Evolutionary conservation across 2,888 invertebrate species (phyloP), one percentile per base, ranked within the genome.

Genomic region (Tethea ocularis): DNA sequence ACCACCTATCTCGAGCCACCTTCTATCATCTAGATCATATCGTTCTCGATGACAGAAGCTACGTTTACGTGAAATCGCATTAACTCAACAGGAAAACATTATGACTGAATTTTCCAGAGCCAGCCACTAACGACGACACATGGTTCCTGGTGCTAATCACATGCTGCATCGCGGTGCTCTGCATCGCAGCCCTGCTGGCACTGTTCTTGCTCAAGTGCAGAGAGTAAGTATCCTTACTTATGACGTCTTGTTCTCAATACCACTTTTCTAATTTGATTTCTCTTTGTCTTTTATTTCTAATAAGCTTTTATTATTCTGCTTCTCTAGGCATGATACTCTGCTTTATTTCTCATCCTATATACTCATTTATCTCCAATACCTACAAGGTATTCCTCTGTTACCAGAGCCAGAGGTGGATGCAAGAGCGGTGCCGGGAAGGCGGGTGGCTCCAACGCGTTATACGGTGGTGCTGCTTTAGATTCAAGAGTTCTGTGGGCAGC

Each of bases 401-500:
- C 46, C 81, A 93, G 93, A 68, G 88, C 88, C n/a, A 87, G 92
- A 23, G 89, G 92, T 46, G 91, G 91, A 29, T 88, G 95, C 92
- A 88, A 95, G 82, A 90, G 94, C 77, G 85, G 94, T 73, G 77
- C 92, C 68, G 93, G 95, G 68, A 92, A 92, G 62, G 82, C 90
- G 80, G 87, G 92, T 82, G 89, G 91, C 75, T 82, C 94, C 74
- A 86, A 88, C 69, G 87, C 90, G 0, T 70, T 92, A 0, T 92
- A 92, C 65, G 92, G 91, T 1, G 88, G 90, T 56, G 88, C 94
- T 17, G 94, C 94, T 22, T 93, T 95, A 15, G 96, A 96, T 78
- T 95, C 95, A 4, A 93, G 96, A 8, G 94, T 96, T 2, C 93
- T 96, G 53, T 97, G 97, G 97, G 97, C 97, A 0, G 97, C 97